Base-by-base conservation (phyloP, 64 coral and sea anemone species). In the Porites lutea region DNA sequence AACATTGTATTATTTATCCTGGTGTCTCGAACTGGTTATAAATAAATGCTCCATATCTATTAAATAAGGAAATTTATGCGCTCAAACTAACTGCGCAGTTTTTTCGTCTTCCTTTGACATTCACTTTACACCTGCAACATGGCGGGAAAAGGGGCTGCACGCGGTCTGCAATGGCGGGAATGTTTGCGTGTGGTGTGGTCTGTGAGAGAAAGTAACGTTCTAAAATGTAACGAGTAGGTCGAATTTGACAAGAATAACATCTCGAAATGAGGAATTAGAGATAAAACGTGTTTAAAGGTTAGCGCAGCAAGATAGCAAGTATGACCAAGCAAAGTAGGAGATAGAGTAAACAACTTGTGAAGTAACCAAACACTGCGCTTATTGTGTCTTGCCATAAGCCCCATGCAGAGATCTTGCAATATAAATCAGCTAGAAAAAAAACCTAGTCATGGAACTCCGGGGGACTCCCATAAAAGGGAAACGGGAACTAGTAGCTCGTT, bases 341-440 rank as follows among this genome's bases (percentile, higher is more conserved):
- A 84, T 69, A 52, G 63, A 84, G 52, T 68, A 84, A 84, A 84
- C 81, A 84, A 48, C 19, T n/a, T 13, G 19, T 50, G 15, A 10
- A 3, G 59, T 84, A 69, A 84, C 46, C 52, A 0, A 82, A 82
- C 60, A 51, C 63, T 50, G 46, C 54, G 12, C 6, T 8, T 45
- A 84, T 67, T 84, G 23, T 82, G 81, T 68, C 59, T 65, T 61
- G 5, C 50, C 11, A 4, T 18, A 0, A 65, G 59, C 51, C 62
- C 8, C 81, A 67, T 49, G 63, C 78, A 59, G 58, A 2, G 78
- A 59, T 15, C 9, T 13, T 59, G 21, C 52, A 43, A 27, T 5
- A 71, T 37, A 45, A 70, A 27, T 3, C 7, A 57, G 54, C 27
- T 37, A 37, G 27, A 37, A 37, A 37, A 37, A 9, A 57, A 57